Conservation (phyloP, 1,140 invertebrate genomes). For the Phymorhynchus buccinoides region DNA sequence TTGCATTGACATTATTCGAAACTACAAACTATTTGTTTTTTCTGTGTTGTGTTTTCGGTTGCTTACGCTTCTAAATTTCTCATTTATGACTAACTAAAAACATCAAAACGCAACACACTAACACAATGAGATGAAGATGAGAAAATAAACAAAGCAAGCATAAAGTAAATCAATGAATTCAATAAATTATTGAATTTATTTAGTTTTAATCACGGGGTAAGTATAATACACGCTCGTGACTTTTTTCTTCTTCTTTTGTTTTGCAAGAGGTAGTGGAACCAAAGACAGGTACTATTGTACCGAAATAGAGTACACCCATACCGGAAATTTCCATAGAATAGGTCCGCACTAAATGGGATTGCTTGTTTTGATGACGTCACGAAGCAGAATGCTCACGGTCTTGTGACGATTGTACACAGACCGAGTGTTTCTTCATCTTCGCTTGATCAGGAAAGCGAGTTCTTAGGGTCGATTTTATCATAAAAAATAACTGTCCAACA, state of each 20-base stretch:
- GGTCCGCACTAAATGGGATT: conserved; percentile 26
- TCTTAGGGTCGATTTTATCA: background rate
- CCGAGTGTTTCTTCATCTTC: background rate
- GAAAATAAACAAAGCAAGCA: too few species aligned
- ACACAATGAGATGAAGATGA: too few species aligned
- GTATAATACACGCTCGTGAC: too few species aligned
- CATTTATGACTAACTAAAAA: too few species aligned
- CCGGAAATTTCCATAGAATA: background rate
- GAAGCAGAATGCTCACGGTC: conserved; percentile 27
- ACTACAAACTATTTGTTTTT: too few species aligned
- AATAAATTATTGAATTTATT: background rate
- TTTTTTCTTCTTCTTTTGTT: background rate
- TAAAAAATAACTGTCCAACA: background rate
- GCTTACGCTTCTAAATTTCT: too few species aligned
- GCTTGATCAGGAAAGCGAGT: background rate
- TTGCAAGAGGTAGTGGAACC: background rate
- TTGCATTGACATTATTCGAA: too few species aligned
- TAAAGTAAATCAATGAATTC: background rate
- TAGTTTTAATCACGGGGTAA: too few species aligned
- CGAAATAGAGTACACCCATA: background rate
- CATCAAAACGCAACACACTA: too few species aligned
- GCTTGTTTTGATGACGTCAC: conserved; percentile 26
- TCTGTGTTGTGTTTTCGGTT: too few species aligned
- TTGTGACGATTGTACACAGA: conserved; percentile 28
- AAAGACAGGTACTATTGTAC: background rate